These are phyloP conservation scores for Panthera uncia DNA, from an alignment of 2,113 vertebrate species.

Conservation along the genomic window DNA sequence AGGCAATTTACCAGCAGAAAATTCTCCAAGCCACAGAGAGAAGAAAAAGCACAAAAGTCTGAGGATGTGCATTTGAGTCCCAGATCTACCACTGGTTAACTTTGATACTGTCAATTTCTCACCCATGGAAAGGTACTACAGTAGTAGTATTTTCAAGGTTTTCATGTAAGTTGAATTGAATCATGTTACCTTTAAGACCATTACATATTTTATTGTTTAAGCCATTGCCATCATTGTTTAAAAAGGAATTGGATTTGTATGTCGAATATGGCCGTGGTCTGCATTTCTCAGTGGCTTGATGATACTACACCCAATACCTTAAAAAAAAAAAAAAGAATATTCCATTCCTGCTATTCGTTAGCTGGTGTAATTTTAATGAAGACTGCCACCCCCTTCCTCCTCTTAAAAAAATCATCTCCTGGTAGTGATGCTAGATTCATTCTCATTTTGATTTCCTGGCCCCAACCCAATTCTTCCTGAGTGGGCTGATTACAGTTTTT, in stretches of 20 bases:
- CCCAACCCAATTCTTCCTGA: slow-evolving; percentile 32
- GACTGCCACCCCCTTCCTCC: neutral
- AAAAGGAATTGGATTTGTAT: neutral
- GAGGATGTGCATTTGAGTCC: neutral
- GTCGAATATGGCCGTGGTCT: neutral
- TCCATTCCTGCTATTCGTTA: neutral
- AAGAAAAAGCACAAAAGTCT: neutral
- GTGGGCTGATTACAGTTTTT: slow-evolving; percentile 19
- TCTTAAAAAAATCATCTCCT: neutral
- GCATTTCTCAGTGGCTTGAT: neutral
- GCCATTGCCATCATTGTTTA: neutral
- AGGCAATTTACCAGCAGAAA: neutral
- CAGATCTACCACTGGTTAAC: neutral
- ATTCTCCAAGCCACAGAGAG: neutral
- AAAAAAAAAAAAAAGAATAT: neutral
- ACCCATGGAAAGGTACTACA: neutral
- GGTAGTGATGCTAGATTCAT: slow-evolving; percentile 42
- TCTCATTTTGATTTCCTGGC: slow-evolving; percentile 58
- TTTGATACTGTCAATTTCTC: neutral
- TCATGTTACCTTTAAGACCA: neutral
- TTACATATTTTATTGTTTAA: neutral
- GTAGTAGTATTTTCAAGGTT: neutral
- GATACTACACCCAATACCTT: neutral
- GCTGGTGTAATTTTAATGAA: slow-evolving; percentile 20
- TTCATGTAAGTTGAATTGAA: neutral